These are phyloP conservation scores for Mallateleia sp. DNA, from an alignment of 2,888 invertebrate species.

Conservation along the genomic window DNA sequence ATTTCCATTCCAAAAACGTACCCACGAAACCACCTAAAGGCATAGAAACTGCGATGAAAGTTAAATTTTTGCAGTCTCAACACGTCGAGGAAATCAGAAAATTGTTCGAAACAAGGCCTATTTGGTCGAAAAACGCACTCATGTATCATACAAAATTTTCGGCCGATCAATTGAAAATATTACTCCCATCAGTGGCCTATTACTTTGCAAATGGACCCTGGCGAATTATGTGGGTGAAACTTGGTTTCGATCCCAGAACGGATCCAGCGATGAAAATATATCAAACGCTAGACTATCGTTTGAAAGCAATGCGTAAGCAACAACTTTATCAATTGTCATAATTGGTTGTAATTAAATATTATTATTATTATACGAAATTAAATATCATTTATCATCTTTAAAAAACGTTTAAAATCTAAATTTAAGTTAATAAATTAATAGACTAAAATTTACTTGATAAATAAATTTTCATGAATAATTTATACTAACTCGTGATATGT, in stretches of 20 bases:
- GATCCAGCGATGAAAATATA: conserved; percentile 95
- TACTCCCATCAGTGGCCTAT: conserved; percentile 96
- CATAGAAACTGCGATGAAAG: conserved; percentile 90
- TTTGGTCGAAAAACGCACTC: conserved; percentile 96
- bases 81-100: conserved; percentile 87
- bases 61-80: conserved; percentile 88
- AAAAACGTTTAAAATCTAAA: too few species aligned
- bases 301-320: conserved; percentile 91
- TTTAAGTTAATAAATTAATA: too few species aligned
- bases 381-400: too few species aligned
- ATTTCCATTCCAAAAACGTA: conserved; percentile 92
- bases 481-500: too few species aligned
- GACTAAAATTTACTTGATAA: too few species aligned
- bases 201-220: conserved; percentile 98
- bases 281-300: conserved; percentile 96
- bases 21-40: conserved; percentile 92
- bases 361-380: too few species aligned
- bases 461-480: too few species aligned
- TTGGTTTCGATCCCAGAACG: conserved; percentile 97
- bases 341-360: too few species aligned
- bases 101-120: conserved; percentile 95
- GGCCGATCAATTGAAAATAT: conserved; percentile 92
- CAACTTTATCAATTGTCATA: too few species aligned
- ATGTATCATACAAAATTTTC: conserved; percentile 92
- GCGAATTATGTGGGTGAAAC: conserved; percentile 96